Evolutionary conservation across 2,888 invertebrate genomes (phyloP), one percentile per base, ranked within the genome.

Genomic region (Tortricodes alternella): DNA sequence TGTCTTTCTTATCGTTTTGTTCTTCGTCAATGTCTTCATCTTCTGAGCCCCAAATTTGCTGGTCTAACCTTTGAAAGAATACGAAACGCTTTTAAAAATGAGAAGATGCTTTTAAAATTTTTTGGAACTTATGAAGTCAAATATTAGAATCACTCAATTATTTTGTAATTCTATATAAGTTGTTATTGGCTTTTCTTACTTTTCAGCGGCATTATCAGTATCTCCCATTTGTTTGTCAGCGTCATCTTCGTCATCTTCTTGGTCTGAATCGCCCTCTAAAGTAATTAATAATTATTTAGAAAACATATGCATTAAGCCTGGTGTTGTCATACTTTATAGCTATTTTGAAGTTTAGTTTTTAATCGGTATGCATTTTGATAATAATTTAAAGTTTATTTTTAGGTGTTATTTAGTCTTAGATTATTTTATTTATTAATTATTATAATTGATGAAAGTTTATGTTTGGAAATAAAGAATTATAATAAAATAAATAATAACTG

Each of bases 221-320:
- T 99, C 97, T 16, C 98, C 99, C 97, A 99, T 98, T 91, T 99
- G 95, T 77, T 99, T 98, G 64, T 99, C 98, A 2, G 96, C 91
- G 65, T 99, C 96, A 15, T 96, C 95, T 60, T 95, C 93, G 21
- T 95, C 93, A 9, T 95, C 92, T 9, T 95, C 86, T 62, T 89
- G 92, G 0, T 93, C 89, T 0, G 93, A 93, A 16, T 94, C 93
- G 0, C 80, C 85, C 56, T 92, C 92, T 84, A 60, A 27, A 61
- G 61, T 52, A 41, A 32, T 52, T 52, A 41, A 32, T 53, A 38
- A 46, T 21, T 0, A 35, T 35, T 8, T n/a, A n/a, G n/a, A n/a
- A n/a, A n/a, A n/a, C n/a, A n/a, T n/a, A n/a, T n/a, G n/a, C n/a
- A n/a, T n/a, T n/a, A n/a, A n/a, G n/a, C n/a, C n/a, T n/a, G n/a